These are phyloP conservation scores for Pristis pectinata DNA, from an alignment of 2,797 vertebrate genomes.

Conservation along the genomic window DNA sequence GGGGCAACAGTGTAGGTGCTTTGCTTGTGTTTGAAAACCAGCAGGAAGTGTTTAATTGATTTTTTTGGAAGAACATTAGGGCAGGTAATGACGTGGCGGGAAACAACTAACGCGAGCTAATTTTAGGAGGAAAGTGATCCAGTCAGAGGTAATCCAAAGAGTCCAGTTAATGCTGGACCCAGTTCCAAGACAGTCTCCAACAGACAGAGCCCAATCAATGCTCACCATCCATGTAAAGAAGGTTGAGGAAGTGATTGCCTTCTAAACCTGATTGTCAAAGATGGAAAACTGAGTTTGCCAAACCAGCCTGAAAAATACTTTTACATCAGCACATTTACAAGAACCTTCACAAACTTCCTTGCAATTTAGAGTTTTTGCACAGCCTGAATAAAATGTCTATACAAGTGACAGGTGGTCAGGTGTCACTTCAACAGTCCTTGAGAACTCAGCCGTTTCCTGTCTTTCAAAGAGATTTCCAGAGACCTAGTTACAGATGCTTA, in stretches of 20 bases:
- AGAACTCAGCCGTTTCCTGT: slow-evolving; percentile 21
- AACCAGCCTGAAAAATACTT: not conserved
- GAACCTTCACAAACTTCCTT: slow-evolving; percentile 16
- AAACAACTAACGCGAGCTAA: too few species aligned
- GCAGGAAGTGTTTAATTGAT: not conserved
- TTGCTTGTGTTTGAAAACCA: not conserved
- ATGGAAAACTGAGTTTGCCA: slow-evolving; percentile 34
- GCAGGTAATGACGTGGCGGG: not conserved
- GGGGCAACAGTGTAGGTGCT: not conserved
- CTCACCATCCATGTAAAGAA: slow-evolving; percentile 1
- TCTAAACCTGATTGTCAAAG: not conserved
- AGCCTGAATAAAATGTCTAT: slow-evolving; percentile 14
- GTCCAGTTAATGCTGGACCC: not conserved
- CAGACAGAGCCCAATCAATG: slow-evolving; percentile 18
- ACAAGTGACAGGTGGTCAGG: not conserved
- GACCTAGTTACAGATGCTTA: slow-evolving; percentile 37
- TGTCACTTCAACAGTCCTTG: slow-evolving; percentile 8
- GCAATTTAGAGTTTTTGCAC: slow-evolving; percentile 23
- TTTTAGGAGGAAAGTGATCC: not conserved
- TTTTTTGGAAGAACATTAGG: not conserved
- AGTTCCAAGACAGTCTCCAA: not conserved
- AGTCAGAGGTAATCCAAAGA: not conserved
- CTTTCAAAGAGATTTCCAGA: slow-evolving; percentile 47
- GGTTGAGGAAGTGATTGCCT: not conserved
- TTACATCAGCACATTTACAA: not conserved